Conservation (phyloP, 23 tunicate genomes). For the Pegea sp. region DNA sequence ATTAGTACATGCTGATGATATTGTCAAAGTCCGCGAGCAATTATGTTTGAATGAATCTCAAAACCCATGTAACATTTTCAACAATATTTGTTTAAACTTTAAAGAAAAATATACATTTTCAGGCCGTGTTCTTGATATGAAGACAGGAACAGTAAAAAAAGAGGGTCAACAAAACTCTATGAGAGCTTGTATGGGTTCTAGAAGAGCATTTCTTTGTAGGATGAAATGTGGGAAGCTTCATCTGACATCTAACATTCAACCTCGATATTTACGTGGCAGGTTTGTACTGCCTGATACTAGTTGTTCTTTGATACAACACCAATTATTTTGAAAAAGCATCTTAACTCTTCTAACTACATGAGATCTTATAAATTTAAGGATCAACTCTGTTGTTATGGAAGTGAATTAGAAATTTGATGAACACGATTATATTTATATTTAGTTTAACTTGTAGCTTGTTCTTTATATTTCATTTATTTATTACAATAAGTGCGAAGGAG, state of each 20-base stretch:
- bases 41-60: conserved; percentile 44
- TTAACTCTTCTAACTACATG: no score
- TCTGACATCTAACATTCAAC: conserved; percentile 2
- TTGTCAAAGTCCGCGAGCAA: conserved; percentile 62
- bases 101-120: not conserved
- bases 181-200: conserved; percentile 47
- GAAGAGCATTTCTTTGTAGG: conserved; percentile 74
- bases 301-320: no score
- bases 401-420: no score
- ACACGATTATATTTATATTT: no score
- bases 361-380: no score
- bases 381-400: no score
- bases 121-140: conserved; percentile 74
- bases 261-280: conserved; percentile 41
- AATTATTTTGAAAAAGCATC: no score
- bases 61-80: conserved; percentile 15
- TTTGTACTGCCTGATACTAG: no score
- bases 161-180: conserved; percentile 90
- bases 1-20: conserved; percentile 71
- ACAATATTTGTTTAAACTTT: not conserved
- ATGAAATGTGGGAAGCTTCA: conserved; percentile 80
- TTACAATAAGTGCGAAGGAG: no score
- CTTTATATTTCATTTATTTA: no score
- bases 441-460: no score
- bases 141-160: conserved; percentile 91